Percentiles rank a stretch among this genome's conserved stretches.
phyloP scores from a whole-genome alignment of 2,113 vertebrate genomes.

The Struthio camelus region DNA sequence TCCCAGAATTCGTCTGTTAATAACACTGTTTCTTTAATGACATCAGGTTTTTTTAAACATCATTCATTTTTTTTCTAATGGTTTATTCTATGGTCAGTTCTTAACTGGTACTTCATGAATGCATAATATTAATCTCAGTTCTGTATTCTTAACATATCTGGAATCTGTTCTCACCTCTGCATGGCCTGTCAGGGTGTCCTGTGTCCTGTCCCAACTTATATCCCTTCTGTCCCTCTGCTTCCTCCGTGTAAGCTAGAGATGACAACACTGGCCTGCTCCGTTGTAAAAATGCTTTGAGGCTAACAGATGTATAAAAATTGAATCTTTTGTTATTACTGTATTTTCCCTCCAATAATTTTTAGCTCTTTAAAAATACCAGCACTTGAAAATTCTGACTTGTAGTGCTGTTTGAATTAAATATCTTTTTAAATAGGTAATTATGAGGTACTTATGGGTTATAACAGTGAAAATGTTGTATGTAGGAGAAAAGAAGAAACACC shows the following conservation, averaged over 20 bases:
- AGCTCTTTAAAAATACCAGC: neutral
- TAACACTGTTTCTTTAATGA: neutral
- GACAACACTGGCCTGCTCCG: neutral
- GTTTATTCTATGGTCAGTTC: neutral
- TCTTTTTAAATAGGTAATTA: neutral
- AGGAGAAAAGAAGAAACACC: neutral
- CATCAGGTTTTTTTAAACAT: neutral
- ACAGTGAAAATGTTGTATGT: neutral
- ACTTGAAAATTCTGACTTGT: conserved; percentile 15
- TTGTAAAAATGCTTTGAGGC: neutral
- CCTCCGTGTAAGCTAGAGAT: neutral
- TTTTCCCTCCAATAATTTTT: neutral
- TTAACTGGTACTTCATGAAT: neutral
- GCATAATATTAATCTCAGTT: neutral
- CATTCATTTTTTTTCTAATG: neutral
- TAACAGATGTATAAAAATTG: neutral
- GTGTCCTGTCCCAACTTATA: neutral
- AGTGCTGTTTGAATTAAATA: neutral
- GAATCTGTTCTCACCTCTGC: neutral
- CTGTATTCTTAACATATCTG: neutral
- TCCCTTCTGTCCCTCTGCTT: neutral
- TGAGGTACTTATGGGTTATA: no score
- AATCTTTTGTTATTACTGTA: neutral
- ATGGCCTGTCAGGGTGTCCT: neutral
- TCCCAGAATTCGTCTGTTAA: neutral